These are phyloP conservation scores for Strigamia transsilvanica DNA, from an alignment of 2,888 invertebrate genomes.

Conservation along the genomic window DNA sequence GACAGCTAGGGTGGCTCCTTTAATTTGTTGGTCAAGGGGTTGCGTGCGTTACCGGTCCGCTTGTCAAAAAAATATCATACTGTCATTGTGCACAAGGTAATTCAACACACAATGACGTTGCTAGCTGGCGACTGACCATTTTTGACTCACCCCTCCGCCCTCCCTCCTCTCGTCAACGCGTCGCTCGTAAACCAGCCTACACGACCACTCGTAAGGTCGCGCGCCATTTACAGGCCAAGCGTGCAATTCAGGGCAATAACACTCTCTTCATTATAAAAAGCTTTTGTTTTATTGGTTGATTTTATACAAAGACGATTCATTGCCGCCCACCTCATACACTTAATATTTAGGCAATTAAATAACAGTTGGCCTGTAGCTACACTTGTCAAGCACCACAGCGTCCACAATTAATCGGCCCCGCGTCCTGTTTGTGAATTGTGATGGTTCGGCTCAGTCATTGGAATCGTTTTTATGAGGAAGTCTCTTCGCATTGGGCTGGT, in stretches of 20 bases:
- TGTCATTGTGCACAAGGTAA: slow-evolving; percentile 14
- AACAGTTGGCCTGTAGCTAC: slow-evolving; percentile 46
- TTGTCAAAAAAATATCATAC: neutral
- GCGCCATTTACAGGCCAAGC: slow-evolving; percentile 47
- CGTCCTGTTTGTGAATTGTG: slow-evolving; percentile 34
- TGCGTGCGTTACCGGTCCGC: slow-evolving; percentile 1
- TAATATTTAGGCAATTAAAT: slow-evolving; percentile 42
- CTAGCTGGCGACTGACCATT: slow-evolving; percentile 18
- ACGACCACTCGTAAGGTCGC: slow-evolving; percentile 33
- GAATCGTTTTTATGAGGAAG: slow-evolving; percentile 40
- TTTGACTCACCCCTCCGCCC: neutral
- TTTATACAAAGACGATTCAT: slow-evolving; percentile 43
- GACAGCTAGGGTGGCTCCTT: slow-evolving; percentile 39
- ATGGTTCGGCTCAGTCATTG: slow-evolving; percentile 7
- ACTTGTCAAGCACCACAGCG: slow-evolving; percentile 40
- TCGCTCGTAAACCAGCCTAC: slow-evolving; percentile 36
- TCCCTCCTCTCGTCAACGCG: slow-evolving; percentile 27
- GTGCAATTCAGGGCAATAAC: slow-evolving; percentile 41
- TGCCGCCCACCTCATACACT: slow-evolving; percentile 30
- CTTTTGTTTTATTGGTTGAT: slow-evolving; percentile 48
- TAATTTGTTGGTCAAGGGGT: slow-evolving; percentile 33
- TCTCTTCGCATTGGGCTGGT: neutral
- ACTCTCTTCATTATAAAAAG: slow-evolving; percentile 44
- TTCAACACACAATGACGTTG: slow-evolving; percentile 31
- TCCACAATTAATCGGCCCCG: slow-evolving; percentile 33